Evolutionary conservation across 2,888 invertebrate species (phyloP).

Genomic region (Prosopocoilus inquinatus): DNA sequence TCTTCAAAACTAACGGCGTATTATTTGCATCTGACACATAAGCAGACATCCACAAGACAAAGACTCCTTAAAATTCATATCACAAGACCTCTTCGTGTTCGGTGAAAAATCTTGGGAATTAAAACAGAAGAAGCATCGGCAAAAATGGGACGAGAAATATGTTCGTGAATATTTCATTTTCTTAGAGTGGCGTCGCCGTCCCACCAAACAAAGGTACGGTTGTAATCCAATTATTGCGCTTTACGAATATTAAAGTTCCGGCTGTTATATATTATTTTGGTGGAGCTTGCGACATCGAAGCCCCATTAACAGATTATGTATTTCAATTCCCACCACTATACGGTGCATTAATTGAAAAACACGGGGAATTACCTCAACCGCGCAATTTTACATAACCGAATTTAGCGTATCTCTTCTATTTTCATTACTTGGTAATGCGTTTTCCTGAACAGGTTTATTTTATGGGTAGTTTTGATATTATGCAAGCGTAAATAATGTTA

Average conservation of each 20-base stretch:
- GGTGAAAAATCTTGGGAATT: slow-evolving; percentile 31
- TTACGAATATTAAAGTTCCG: slow-evolving; percentile 39
- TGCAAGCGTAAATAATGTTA: no score
- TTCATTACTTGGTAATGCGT: neutral
- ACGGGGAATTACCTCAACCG: neutral
- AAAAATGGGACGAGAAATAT: slow-evolving; percentile 27
- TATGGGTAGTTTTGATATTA: neutral
- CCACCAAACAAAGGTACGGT: slow-evolving; percentile 39
- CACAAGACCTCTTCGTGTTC: slow-evolving; percentile 26
- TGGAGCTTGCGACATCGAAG: slow-evolving; percentile 20
- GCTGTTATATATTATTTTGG: slow-evolving; percentile 38
- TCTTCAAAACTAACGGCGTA: no score
- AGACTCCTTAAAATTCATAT: slow-evolving; percentile 24
- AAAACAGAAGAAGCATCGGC: slow-evolving; percentile 24
- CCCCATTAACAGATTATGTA: slow-evolving; percentile 19
- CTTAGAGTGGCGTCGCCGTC: slow-evolving; percentile 36
- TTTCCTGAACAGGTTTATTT: neutral
- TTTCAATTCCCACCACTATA: slow-evolving; percentile 12
- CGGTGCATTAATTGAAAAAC: neutral
- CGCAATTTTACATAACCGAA: neutral
- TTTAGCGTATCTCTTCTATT: neutral
- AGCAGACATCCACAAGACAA: no score
- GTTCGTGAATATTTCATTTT: slow-evolving; percentile 41
- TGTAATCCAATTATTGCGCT: slow-evolving; percentile 41
- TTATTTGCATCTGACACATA: no score